These are phyloP conservation scores for Crioceris asparagi DNA, from an alignment of 2,888 invertebrate genomes.

Conservation along the genomic window DNA sequence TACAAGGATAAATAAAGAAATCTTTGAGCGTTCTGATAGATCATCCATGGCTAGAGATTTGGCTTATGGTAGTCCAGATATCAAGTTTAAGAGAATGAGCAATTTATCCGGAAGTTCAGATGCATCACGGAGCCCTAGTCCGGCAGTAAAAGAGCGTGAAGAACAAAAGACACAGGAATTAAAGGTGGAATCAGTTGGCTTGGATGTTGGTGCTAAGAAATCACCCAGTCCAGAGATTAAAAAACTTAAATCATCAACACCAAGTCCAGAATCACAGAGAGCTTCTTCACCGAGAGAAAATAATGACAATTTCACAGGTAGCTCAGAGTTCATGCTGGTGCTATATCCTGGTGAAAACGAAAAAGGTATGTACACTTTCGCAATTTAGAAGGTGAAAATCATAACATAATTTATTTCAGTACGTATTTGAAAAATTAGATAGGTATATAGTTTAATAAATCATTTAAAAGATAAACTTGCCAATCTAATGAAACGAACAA, in stretches of 20 bases:
- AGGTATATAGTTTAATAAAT: too few species aligned
- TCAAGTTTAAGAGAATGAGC: conserved; percentile 25
- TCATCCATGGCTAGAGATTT: conserved; percentile 42
- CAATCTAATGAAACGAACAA: background rate
- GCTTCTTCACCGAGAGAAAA: conserved; percentile 25
- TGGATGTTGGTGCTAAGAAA: background rate
- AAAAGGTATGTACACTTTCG: conserved; percentile 31
- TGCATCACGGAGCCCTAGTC: conserved; percentile 19
- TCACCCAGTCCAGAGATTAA: background rate
- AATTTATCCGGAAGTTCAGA: conserved; percentile 16
- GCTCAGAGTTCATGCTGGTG: conserved; percentile 75
- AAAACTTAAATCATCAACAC: conserved; percentile 4
- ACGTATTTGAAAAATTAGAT: too few species aligned
- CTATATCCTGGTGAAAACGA: conserved; percentile 39
- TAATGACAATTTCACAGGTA: conserved; percentile 47
- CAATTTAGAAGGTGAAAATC: too few species aligned
- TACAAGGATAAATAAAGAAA: conserved; percentile 29
- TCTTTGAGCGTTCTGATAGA: conserved; percentile 42
- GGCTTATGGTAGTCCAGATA: conserved; percentile 43
- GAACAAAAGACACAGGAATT: conserved; percentile 15
- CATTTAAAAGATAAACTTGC: too few species aligned
- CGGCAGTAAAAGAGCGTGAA: conserved; percentile 8
- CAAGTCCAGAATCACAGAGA: conserved; percentile 14
- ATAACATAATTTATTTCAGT: too few species aligned
- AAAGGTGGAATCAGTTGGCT: conserved; percentile 15